Evolutionary conservation across 2,113 vertebrate species (phyloP), one percentile per base, ranked within the genome.

Genomic region (Lipophrys pholis): DNA sequence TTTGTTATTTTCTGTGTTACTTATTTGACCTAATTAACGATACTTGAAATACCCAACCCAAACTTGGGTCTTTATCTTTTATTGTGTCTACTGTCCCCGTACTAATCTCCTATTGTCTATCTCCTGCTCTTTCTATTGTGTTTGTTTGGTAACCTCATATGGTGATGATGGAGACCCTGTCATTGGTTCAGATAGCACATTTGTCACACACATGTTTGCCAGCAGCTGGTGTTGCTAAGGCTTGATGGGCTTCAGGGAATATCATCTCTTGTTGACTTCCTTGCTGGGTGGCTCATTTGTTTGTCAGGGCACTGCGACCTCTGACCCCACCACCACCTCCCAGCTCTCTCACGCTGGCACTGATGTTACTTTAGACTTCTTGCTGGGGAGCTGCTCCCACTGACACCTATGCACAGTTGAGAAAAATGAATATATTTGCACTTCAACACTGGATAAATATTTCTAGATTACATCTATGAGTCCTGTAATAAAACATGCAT

Each of bases 131-230:
- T 46, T 74, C 60, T 67, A 50, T 51, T 80, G 71, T 80, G 73
- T 88, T 82, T 88, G 68, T 84, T 67, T 81, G 83, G 73, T 73
- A 76, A 40, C 58, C 52, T 51, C 89, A 89, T 76, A 81, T 83
- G 76, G 80, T 72, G 88, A 83, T 78, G 80, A 89, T 75, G 85
- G 89, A 89, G 80, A 66, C 70, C 16, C 80, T 69, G 83, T 78
- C 84, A 85, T 78, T 80, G 84, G 73, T 67, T 87, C 84, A 73
- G 81, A 85, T 72, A 71, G 83, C 80, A 89, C 83, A 89, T 93
- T 93, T 93, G 87, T 88, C 80, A 61, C 82, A 83, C 91, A 92
- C 82, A 89, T 91, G 90, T 90, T 89, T 92, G 76, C 85, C 84
- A 83, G 77, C 57, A 57, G 79, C 69, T 57, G 63, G 76, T 82